Percentiles rank a stretch among this genome's conserved stretches.
Conservation (phyloP, 2,113 vertebrate genomes). For the Lipophrys pholis region DNA sequence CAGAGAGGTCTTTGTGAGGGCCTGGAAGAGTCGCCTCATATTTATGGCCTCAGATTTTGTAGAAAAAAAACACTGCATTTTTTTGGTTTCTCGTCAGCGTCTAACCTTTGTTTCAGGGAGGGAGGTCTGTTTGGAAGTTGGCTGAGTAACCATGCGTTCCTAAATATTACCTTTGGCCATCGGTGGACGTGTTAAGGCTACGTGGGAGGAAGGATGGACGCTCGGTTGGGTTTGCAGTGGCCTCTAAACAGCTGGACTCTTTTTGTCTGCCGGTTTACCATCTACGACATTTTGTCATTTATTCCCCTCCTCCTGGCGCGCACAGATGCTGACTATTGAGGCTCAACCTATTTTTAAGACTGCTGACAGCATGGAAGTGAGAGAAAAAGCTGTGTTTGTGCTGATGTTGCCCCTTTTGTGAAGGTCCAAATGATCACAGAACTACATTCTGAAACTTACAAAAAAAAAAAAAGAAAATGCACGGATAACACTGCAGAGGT, state of each 20-base stretch:
- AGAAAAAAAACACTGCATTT: constrained; percentile 19
- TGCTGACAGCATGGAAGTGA: constrained; percentile 45
- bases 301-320: constrained; percentile 22
- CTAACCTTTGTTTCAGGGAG: constrained; percentile 49
- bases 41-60: constrained; percentile 62
- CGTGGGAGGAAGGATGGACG: constrained; percentile 29
- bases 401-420: constrained; percentile 36
- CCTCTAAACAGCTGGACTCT: constrained; percentile 9
- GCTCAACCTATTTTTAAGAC: constrained; percentile 20
- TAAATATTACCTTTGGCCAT: constrained; percentile 65
- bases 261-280: constrained; percentile 6
- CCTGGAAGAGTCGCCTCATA: constrained; percentile 41
- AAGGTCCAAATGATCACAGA: constrained; percentile 33
- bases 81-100: constrained; percentile 24
- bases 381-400: constrained; percentile 31
- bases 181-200: not conserved
- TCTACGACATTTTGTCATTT: constrained; percentile 11
- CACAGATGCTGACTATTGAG: constrained; percentile 50
- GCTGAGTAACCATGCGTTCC: constrained; percentile 61
- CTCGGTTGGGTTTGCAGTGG: constrained; percentile 5
- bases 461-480: not conserved
- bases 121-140: constrained; percentile 62
- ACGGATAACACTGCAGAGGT: constrained; percentile 18
- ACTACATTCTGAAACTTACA: constrained; percentile 12
- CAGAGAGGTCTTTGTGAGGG: constrained; percentile 27